A percentile compares a stretch with the other conserved stretches of the same genome.
Evolutionary conservation across 2,888 invertebrate species (phyloP).

Genomic region (Theretra japonica): DNA sequence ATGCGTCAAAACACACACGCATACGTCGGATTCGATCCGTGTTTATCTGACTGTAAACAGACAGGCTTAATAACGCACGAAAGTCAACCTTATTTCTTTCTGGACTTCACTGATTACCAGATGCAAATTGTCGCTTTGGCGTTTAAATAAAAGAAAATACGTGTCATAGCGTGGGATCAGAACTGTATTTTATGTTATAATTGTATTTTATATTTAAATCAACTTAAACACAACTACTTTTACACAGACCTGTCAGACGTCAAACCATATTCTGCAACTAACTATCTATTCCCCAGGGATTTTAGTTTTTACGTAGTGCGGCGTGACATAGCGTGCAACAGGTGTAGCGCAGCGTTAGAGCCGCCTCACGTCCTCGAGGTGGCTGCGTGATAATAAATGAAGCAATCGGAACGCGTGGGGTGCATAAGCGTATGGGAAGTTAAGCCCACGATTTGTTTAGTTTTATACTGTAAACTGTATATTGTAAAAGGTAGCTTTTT

Average conservation of each 20-base stretch:
- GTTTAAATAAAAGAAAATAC: no score
- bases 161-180: no score
- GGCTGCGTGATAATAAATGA: conserved; percentile 44
- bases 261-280: background rate
- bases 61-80: no score
- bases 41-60: no score
- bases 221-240: no score
- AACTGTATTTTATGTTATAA: no score
- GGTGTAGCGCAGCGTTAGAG: conserved; percentile 28
- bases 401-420: conserved; percentile 36
- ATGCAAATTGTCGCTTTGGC: no score
- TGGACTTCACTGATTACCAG: no score
- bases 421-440: conserved; percentile 29
- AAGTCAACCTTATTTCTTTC: no score
- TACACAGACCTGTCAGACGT: background rate
- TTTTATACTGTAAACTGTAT: conserved; percentile 2
- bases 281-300: background rate
- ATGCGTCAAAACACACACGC: no score
- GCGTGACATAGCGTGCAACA: background rate
- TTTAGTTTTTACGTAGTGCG: background rate
- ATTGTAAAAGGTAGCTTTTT: background rate
- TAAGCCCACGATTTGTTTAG: conserved; percentile 31
- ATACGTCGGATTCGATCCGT: no score
- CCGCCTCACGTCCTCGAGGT: conserved; percentile 35
- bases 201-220: no score